phyloP scores from a whole-genome alignment of 2,888 invertebrate species.

The Yponomeuta cagnagella region DNA sequence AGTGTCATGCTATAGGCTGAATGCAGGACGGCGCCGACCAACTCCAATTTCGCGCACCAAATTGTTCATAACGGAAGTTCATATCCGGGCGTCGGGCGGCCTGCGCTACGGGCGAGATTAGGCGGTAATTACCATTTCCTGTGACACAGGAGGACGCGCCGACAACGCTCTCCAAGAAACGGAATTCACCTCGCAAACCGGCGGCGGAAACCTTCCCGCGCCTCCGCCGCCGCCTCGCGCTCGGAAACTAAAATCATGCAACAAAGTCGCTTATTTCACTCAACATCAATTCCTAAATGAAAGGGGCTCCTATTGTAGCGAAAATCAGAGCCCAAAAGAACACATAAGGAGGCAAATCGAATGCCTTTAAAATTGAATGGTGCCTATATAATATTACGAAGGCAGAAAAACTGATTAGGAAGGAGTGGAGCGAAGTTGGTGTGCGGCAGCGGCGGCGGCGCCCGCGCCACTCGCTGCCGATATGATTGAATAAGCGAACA shows the following conservation, averaged over 20 bases:
- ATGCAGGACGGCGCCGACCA: conserved; percentile 56
- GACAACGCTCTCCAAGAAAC: conserved; percentile 53
- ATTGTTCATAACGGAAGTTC: conserved; percentile 92
- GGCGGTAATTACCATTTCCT: conserved; percentile 77
- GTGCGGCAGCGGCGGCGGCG: conserved; percentile 40
- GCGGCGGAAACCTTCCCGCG: conserved; percentile 39
- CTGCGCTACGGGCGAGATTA: conserved; percentile 74
- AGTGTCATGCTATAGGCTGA: conserved; percentile 46
- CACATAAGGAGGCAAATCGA: conserved; percentile 5
- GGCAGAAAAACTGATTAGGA: conserved; percentile 65
- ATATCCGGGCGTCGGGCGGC: conserved; percentile 82
- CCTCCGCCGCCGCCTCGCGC: conserved; percentile 27
- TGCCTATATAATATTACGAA: conserved; percentile 46
- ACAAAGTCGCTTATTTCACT: conserved; percentile 28
- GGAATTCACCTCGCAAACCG: conserved; percentile 32
- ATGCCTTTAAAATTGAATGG: conserved; percentile 39
- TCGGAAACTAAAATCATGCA: conserved; percentile 43
- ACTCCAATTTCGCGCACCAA: conserved; percentile 81
- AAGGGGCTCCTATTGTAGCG: background rate
- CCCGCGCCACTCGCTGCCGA: conserved; percentile 47
- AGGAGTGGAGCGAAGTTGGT: conserved; percentile 51
- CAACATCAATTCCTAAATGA: background rate
- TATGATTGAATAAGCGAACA: conserved; percentile 72
- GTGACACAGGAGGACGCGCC: conserved; percentile 57
- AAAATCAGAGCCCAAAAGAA: background rate